These are phyloP conservation scores for Chitala chitala DNA, from an alignment of 2,113 vertebrate species.

Conservation along the genomic window DNA sequence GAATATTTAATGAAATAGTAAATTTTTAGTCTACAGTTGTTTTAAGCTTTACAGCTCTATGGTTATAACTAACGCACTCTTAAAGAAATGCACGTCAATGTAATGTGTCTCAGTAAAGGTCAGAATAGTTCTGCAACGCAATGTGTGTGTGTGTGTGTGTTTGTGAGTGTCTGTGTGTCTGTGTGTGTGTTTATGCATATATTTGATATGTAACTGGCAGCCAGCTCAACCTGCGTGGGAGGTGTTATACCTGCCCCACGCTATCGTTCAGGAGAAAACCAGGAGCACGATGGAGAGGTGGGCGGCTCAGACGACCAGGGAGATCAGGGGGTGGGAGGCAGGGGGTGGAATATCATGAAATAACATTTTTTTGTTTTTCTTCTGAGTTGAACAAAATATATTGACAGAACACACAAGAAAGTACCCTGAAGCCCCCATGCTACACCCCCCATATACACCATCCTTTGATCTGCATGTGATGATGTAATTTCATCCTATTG, in stretches of 20 bases:
- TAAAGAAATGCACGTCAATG: too few relatives aligned
- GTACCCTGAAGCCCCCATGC: background rate
- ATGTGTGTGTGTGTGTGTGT: background rate
- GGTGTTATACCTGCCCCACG: conserved; percentile 6
- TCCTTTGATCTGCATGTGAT: background rate
- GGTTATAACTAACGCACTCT: too few relatives aligned
- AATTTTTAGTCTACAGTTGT: too few relatives aligned
- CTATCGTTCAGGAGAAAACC: background rate
- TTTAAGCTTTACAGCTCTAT: too few relatives aligned
- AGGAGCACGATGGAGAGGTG: background rate
- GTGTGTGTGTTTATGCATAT: background rate
- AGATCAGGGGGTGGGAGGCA: background rate
- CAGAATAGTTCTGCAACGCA: background rate
- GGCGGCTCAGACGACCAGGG: background rate
- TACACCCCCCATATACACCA: background rate
- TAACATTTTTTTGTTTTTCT: background rate
- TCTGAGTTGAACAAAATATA: background rate
- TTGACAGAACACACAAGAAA: too few relatives aligned
- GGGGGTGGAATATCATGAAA: background rate
- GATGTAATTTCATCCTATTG: background rate
- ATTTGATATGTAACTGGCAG: background rate
- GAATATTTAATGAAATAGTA: too few relatives aligned
- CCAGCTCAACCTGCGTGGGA: conserved; percentile 1
- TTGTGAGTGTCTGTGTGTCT: background rate
- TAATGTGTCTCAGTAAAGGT: too few relatives aligned